Evolutionary conservation across 2,113 vertebrate genomes (phyloP), one percentile per base, ranked within the genome.

Genomic region (Agelaius phoeniceus): DNA sequence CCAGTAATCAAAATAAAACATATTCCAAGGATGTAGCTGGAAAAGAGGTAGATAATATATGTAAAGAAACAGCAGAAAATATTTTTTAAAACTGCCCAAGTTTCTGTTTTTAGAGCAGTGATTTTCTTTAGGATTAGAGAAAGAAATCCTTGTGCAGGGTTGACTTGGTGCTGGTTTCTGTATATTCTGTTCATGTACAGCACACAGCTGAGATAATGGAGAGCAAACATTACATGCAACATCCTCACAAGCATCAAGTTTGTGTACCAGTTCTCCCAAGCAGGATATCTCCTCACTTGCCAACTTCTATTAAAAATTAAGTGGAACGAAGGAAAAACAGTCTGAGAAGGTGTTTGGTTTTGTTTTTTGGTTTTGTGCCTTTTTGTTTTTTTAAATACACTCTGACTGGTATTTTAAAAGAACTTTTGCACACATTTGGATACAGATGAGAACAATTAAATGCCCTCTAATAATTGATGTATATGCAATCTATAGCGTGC

Each of bases 401-500:
- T 68, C 46, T 80, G 52, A 23, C 62, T 82, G n/a, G 52, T 57
- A 71, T 81, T 82, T 92, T 86, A 93, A 89, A 93, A 89, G 55
- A 77, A 84, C 89, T 88, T 95, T 95, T 74, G 78, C 69, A 80
- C 61, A 69, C 73, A 87, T 93, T 95, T 94, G 83, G 68, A 49
- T 96, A 95, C 93, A 95, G 84, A 96, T 67, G 67, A 93, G 91
- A 97, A 96, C 78, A 90, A 93, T 95, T 89, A 96, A 93, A 87
- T 72, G 57, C 61, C 28, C 73, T 92, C 82, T 95, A 97, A 93
- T 97, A 96, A 97, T 94, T 96, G 97, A 97, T 72, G 78, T 93
- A 92, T 94, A 92, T 94, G 85, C 95, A 96, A 83, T 94, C 82
- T 96, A 95, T 77, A 90, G 84, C 89, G 73, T 26, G 66, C 87